These are phyloP conservation scores for Labeo calbasu DNA, from an alignment of 2,797 vertebrate genomes.

Conservation along the genomic window DNA sequence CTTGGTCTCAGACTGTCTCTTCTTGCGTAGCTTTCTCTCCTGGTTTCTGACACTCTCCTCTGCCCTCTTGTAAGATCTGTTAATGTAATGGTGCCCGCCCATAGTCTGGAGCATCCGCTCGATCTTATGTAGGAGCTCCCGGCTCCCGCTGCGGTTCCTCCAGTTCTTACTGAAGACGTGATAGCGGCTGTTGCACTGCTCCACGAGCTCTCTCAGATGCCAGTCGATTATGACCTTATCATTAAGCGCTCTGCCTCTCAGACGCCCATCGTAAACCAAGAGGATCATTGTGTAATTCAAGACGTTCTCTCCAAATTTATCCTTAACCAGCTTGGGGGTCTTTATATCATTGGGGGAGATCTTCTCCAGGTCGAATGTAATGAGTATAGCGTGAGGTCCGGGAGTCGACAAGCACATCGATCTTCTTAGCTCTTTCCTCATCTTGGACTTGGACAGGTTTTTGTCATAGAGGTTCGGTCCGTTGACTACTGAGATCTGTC, in stretches of 20 bases:
- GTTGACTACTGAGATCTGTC: constrained; percentile 72
- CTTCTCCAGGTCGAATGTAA: constrained; percentile 76
- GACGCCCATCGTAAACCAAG: constrained; percentile 69
- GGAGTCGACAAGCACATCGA: constrained; percentile 76
- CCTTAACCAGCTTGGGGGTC: constrained; percentile 68
- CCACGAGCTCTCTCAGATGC: constrained; percentile 72
- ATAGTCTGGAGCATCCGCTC: constrained; percentile 70
- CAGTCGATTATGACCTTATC: constrained; percentile 67
- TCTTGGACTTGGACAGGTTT: constrained; percentile 71
- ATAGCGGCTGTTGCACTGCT: constrained; percentile 72
- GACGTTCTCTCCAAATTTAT: constrained; percentile 71
- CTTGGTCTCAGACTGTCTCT: constrained; percentile 66
- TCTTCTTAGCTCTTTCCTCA: constrained; percentile 74
- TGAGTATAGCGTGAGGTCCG: constrained; percentile 79
- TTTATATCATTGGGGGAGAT: constrained; percentile 73
- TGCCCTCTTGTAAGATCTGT: constrained; percentile 72
- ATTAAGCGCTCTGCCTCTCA: constrained; percentile 61
- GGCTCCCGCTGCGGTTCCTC: constrained; percentile 66
- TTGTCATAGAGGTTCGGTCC: constrained; percentile 76
- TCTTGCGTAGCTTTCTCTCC: constrained; percentile 72
- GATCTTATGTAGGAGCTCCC: constrained; percentile 74
- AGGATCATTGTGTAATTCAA: constrained; percentile 74
- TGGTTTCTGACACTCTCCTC: constrained; percentile 73
- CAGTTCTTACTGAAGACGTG: constrained; percentile 77
- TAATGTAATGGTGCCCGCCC: constrained; percentile 70